Evolutionary conservation across 2,797 vertebrate species (phyloP), one percentile per base, ranked within the genome.

Genomic region (Phoxinus dragarum): DNA sequence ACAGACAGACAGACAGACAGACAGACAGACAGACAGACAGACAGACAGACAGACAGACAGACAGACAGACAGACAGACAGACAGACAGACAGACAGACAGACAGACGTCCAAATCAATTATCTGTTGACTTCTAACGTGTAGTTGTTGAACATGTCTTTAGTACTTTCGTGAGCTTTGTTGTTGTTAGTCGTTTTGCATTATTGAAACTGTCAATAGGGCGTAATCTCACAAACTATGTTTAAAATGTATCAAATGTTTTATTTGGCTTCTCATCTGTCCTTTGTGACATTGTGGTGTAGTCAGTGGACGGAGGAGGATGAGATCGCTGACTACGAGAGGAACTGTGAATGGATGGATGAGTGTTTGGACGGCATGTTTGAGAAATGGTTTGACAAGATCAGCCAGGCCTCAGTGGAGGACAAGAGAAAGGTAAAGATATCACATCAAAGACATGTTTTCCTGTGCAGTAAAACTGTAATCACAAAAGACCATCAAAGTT

Each of bases 321-420:
- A 99, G 93, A 96, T 99, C 11, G 93, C 96, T 14, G 97, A 98
- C 93, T 99, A 98, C 90, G 98, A 97, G 93, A 97, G 98, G 93
- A 99, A 99, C 92, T 96, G 95, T 40, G 97, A 98, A 87, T 99
- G 98, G 98, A 97, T 99, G 98, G 98, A 99, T 56, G 98, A 99
- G 92, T 99, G 97, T 86, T 97, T 97, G 93, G 97, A 99, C 36
- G 96, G 97, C 61, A 97, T 97, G 96, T 99, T 99, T 93, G 98
- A 99, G 94, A 96, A 96, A 92, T 99, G 98, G 98, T 99, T 97
- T 87, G 97, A 99, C 93, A 99, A 98, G 94, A 98, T 99, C 49
- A 94, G 96, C 80, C 97, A 97, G 83, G 97, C 97, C 81, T 96
- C 97, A 61, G 93, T 96, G 85, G 98, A 99, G 88, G 97, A 98